Base-by-base conservation (phyloP, 1,140 invertebrate genomes). In the Acarapis woodi region DNA sequence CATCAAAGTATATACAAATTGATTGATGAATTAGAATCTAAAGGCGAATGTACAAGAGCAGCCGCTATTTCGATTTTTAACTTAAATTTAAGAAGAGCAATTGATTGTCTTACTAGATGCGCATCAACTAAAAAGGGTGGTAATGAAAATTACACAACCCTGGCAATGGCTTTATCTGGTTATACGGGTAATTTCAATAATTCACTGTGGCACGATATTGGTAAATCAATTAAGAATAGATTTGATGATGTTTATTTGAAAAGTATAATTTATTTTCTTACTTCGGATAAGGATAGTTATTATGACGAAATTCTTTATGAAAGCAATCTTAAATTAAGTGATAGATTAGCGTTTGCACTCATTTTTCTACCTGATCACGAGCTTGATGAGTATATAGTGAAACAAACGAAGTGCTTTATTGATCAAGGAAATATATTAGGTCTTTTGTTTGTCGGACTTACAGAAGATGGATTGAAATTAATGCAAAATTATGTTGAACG, bases 281-380 rank as follows among this genome's bases (percentile, higher is more conserved):
- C 79, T 0, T 67, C 71, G 30, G 68, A 78, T 22, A 65, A 66
- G 47, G 69, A 72, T 41, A 69, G 66, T 44, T 35, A 41, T 22
- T 48, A 43, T 37, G 71, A 77, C 37, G 65, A 64, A 45, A 70
- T 85, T 48, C 56, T 83, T 58, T 68, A 70, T 48, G 77, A 85
- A 55, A 64, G 60, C 28, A 70, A 66, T n/a, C 67, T 85, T 50
- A 64, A 68, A 15, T 66, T 90, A 4, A 67, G 73, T 46, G 85
- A 94, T 58, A 61, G 78, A 47, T 68, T 90, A 29, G 83, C 78
- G n/a, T 90, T 93, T 62, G 82, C 82, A 21, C 73, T 78, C 47
- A 71, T 71, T 44, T 93, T 73, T 59, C 60, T 93, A 21, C 66
- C 73, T 5, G 82, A 90, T 57, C 57, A 54, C 39, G 12, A 37